Conservation (phyloP, 2,113 vertebrate species). For the Neofelis nebulosa region DNA sequence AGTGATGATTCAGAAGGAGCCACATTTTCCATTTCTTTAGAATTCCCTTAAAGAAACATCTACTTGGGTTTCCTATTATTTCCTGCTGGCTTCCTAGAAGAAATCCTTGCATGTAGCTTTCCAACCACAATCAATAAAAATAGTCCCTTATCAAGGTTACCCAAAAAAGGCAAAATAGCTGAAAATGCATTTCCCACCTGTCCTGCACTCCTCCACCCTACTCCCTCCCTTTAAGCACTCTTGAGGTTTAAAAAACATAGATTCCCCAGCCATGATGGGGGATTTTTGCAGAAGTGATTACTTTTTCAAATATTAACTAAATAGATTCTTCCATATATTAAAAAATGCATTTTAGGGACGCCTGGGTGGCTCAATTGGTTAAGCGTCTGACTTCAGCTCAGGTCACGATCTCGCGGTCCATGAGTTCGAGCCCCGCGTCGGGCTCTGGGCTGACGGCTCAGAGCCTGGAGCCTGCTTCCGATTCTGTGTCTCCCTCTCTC, state of each 20-base stretch:
- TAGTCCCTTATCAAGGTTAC: neutral
- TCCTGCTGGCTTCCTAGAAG: neutral
- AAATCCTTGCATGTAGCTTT: neutral
- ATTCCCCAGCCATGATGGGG: neutral
- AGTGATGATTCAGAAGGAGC: neutral
- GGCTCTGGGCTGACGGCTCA: too few species aligned
- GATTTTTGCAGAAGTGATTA: neutral
- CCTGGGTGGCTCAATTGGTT: too few species aligned
- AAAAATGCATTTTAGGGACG: neutral
- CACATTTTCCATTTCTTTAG: neutral
- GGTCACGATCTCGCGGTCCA: too few species aligned
- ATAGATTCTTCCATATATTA: neutral
- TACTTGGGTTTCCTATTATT: neutral
- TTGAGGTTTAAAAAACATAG: neutral
- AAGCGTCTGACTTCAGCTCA: too few species aligned
- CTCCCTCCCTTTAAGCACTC: neutral
- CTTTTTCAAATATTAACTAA: slow-evolving; percentile 14
- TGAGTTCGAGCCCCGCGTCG: too few species aligned
- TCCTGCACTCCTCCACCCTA: rapidly evolving
- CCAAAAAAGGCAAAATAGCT: neutral
- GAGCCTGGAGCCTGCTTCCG: too few species aligned
- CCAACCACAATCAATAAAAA: neutral
- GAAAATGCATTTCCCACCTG: neutral
- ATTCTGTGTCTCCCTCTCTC: too few species aligned
- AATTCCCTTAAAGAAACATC: neutral